A percentile compares a stretch with the other conserved stretches of the same genome.
phyloP scores from a whole-genome alignment of 2,888 invertebrate species.

The Muschampia plurimacula region DNA sequence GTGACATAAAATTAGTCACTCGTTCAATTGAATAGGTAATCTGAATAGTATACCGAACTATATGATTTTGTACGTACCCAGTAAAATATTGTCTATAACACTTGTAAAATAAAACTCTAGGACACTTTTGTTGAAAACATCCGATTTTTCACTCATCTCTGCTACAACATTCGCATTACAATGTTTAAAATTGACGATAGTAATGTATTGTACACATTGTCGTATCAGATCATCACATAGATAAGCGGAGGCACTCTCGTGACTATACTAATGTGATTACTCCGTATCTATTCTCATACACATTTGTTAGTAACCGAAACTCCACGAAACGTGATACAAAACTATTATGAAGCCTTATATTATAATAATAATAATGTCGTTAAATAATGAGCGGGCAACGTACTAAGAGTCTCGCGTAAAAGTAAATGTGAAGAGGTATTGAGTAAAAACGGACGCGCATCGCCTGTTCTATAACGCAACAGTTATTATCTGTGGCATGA shows the following conservation, averaged over 20 bases:
- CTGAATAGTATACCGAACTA: neutral
- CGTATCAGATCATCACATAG: conserved; percentile 28
- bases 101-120: conserved; percentile 66
- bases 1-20: neutral
- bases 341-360: neutral
- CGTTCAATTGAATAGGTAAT: neutral
- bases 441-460: conserved; percentile 42
- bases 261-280: conserved; percentile 6
- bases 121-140: conserved; percentile 59
- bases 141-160: conserved; percentile 62
- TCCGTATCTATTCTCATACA: neutral
- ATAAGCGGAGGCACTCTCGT: conserved; percentile 34
- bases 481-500: conserved; percentile 39
- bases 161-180: conserved; percentile 14
- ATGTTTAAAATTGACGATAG: conserved; percentile 15
- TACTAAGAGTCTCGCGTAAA: conserved; percentile 39
- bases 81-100: conserved; percentile 59
- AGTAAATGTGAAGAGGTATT: conserved; percentile 43
- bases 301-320: neutral
- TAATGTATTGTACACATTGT: conserved; percentile 22
- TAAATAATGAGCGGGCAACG: conserved; percentile 20
- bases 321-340: neutral
- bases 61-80: conserved; percentile 53
- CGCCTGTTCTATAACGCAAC: conserved; percentile 40
- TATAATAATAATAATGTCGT: neutral